Evolutionary conservation across 2,888 invertebrate genomes (phyloP).

Genomic region (Drosophila rubida): DNA sequence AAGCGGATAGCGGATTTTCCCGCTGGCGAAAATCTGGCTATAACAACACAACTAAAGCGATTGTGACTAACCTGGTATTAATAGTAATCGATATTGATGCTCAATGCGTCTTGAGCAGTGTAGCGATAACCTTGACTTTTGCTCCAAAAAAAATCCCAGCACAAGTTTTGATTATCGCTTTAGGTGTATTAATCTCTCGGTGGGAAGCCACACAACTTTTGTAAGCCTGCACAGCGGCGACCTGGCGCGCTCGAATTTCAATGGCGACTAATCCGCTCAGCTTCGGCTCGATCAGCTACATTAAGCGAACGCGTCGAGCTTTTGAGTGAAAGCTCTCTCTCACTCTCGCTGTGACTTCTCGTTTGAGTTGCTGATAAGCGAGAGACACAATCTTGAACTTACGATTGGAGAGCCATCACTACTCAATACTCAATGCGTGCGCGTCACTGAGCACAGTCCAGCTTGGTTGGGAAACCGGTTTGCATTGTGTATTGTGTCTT

Average conservation of each 20-base stretch:
- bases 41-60: neutral
- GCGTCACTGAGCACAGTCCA: constrained; percentile 10
- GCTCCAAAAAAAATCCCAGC: constrained; percentile 25
- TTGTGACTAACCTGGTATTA: constrained; percentile 35
- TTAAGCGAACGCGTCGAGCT: constrained; percentile 24
- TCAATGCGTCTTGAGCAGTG: constrained; percentile 8
- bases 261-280: constrained; percentile 31
- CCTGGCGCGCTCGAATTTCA: constrained; percentile 30
- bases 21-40: constrained; percentile 1
- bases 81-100: neutral
- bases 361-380: constrained; percentile 27
- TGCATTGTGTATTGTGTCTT: neutral
- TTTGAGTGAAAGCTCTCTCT: constrained; percentile 44
- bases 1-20: constrained; percentile 19
- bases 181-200: constrained; percentile 25
- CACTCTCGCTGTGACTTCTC: neutral
- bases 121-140: constrained; percentile 54
- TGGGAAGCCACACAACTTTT: constrained; percentile 28
- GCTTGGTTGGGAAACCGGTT: constrained; percentile 45
- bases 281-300: constrained; percentile 35
- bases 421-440: constrained; percentile 14
- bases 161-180: constrained; percentile 41
- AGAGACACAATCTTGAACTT: constrained; percentile 36
- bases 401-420: constrained; percentile 1
- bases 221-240: constrained; percentile 15